phyloP scores from a whole-genome alignment of 2,888 invertebrate genomes.

The Buathra laborator region DNA sequence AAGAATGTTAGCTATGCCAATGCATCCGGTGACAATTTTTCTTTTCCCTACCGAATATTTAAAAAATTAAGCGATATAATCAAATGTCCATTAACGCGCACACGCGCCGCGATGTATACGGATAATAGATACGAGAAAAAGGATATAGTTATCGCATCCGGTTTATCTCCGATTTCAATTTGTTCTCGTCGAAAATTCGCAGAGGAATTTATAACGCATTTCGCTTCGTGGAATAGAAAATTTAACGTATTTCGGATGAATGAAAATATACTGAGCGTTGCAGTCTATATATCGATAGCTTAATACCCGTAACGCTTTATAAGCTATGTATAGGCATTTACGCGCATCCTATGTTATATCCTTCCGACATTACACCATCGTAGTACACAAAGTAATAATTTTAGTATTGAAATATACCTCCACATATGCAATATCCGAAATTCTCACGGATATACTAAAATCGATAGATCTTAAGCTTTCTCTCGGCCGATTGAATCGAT shows the following conservation, averaged over 20 bases:
- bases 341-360: no score
- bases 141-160: background rate
- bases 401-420: no score
- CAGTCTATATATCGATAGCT: no score
- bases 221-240: background rate
- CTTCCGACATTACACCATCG: no score
- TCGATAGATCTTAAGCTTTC: background rate
- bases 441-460: background rate
- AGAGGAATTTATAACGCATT: background rate
- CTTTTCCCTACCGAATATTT: background rate
- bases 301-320: no score
- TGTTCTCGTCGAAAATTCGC: background rate
- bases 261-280: no score
- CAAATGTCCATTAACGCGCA: background rate
- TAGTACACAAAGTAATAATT: no score
- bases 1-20: background rate
- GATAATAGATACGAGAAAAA: background rate
- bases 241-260: background rate
- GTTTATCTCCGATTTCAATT: background rate
- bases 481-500: conserved; percentile 33
- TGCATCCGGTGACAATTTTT: background rate
- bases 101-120: background rate
- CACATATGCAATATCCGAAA: no score
- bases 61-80: background rate
- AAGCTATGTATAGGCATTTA: no score